Base-by-base conservation (phyloP, 1,140 invertebrate species). In the Globodera rostochiensis region DNA sequence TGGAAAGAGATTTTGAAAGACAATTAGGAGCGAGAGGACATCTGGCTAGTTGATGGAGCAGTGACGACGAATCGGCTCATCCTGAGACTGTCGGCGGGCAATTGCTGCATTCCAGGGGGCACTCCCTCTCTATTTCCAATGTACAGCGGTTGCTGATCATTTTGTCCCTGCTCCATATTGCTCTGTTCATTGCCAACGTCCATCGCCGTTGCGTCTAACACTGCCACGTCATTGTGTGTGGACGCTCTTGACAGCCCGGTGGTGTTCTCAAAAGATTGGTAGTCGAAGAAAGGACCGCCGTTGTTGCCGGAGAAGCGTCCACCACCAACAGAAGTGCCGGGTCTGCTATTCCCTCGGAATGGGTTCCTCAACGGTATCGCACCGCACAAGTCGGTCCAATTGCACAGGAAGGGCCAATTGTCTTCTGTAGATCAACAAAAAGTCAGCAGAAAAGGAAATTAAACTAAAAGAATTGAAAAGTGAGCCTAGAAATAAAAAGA, bases 351-450 rank as follows among this genome's bases (percentile, higher is more conserved):
- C 57, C 19, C 11, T 60, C 15, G 15, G 11, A 15, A 15, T 15
- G 13, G 9, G 1, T 60, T 13, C 15, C 15, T 5, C 57, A 19
- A 15, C 19, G 57, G 57, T 2, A 80, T 15, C 67, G 77, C 47
- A 77, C 53, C 21, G 21, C 78, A 15, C 6, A 80, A 21, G 50
- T 82, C 80, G 36, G 74, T 19, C 79, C 79, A 80, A 53, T 80
- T 80, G 49, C 60, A 5, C 73, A 80, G 25, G 11, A 80, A 36
- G 25, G 46, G 77, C 79, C 79, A 80, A 46, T 78, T 80, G 77
- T 82, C 13, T 47, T 80, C 79, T 80, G 74, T 25, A 9, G 45
- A 73, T 13, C 50, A 77, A 77, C 25, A 15, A 73, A 57, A 73
- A 73, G 21, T 15, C 19, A 45, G 13, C 13, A 25, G 36, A n/a